Percentiles rank a stretch among this genome's conserved stretches.
phyloP scores from a whole-genome alignment of 2,113 vertebrate genomes.

The Tor tambroides region DNA sequence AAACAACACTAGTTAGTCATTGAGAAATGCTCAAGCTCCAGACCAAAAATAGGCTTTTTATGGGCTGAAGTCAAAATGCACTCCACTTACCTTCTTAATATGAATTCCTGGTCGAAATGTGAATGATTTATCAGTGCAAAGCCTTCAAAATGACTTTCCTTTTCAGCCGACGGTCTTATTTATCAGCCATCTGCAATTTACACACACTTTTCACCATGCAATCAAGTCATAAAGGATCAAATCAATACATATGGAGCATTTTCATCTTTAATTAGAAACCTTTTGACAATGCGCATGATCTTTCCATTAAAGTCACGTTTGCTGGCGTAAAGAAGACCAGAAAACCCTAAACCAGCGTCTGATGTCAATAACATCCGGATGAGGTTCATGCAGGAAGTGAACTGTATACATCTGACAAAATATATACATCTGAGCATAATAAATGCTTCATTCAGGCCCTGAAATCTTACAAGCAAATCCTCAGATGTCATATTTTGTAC shows the following conservation, averaged over 20 bases:
- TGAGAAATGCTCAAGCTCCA: background rate
- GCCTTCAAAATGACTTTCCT: background rate
- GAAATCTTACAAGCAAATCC: background rate
- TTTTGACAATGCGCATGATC: background rate
- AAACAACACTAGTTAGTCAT: constrained; percentile 40
- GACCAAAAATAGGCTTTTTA: background rate
- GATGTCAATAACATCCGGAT: constrained; percentile 26
- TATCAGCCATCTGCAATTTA: background rate
- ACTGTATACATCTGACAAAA: constrained; percentile 13
- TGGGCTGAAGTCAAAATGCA: background rate
- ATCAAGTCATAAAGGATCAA: background rate
- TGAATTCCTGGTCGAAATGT: background rate
- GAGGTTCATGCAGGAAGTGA: background rate
- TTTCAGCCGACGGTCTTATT: background rate
- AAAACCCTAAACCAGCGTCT: background rate
- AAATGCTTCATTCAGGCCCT: background rate
- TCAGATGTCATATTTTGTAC: background rate
- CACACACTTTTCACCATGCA: background rate
- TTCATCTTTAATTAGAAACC: background rate
- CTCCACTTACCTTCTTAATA: background rate
- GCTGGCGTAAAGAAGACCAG: background rate
- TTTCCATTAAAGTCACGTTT: constrained; percentile 5
- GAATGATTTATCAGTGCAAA: background rate
- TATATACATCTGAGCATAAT: background rate
- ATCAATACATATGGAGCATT: background rate